These are phyloP conservation scores for Vulpes ferrilata DNA, from an alignment of 2,113 vertebrate genomes.

Conservation along the genomic window DNA sequence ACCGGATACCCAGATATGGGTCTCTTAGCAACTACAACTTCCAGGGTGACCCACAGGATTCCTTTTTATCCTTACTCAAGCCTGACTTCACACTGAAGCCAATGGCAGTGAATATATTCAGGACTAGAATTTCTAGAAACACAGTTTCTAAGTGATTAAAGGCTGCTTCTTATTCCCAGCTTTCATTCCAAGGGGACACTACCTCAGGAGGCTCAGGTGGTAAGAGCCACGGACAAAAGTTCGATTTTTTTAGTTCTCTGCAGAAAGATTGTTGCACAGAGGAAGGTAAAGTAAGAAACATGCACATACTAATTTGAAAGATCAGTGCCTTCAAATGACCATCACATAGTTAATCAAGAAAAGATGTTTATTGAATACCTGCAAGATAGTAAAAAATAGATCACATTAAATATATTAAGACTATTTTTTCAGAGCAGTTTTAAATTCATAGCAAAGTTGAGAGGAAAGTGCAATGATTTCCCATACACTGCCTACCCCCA, in stretches of 20 bases:
- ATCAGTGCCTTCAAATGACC: fast-evolving
- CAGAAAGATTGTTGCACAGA: fast-evolving
- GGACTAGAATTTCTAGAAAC: not conserved
- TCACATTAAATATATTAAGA: not conserved
- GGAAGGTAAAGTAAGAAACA: not conserved
- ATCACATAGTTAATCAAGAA: fast-evolving
- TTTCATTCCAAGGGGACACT: no score
- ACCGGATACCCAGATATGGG: fast-evolving
- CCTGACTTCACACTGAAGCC: not conserved
- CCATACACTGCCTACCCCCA: fast-evolving
- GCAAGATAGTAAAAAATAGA: not conserved
- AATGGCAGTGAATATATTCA: not conserved
- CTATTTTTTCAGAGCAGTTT: not conserved
- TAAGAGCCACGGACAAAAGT: not conserved
- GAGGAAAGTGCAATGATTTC: not conserved
- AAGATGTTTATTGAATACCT: not conserved
- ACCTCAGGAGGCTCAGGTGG: not conserved
- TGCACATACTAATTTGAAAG: fast-evolving
- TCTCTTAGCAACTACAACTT: not conserved
- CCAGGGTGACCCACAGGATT: no score
- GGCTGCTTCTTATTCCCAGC: not conserved
- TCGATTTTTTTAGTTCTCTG: not conserved
- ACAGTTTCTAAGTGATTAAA: not conserved
- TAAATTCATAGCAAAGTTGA: not conserved
- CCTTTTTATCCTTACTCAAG: not conserved